Evolutionary conservation across 2,888 invertebrate genomes (phyloP), one percentile per base, ranked within the genome.

Genomic region (Pemphredon lugubris): DNA sequence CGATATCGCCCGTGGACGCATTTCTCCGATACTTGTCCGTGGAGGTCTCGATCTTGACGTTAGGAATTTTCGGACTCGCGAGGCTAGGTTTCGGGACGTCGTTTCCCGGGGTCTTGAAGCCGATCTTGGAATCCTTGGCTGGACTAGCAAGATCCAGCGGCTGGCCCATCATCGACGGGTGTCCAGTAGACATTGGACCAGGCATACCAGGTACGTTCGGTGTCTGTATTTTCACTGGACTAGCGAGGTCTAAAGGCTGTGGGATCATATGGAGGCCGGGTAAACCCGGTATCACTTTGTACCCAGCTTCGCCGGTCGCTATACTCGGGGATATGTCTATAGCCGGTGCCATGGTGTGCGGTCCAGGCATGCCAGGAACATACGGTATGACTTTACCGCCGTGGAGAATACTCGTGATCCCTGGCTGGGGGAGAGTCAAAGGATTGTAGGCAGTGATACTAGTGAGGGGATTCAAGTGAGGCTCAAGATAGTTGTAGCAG

Each of bases 321-420:
- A 85, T 61, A 54, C 75, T 82, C 26, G 84, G 68, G n/a, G 88
- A 86, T 84, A 88, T 86, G 82, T 87, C 87, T 74, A 84, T 81
- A 14, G 82, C 55, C 13, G 83, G 92, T 42, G 91, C 73, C 21
- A 94, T 88, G 30, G 93, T 93, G 78, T 93, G 93, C 2, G 96
- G 96, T 7, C 96, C 96, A 0, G 96, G 96, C 90, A 96, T 96
- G 11, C 96, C 96, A 4, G 96, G 96, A 9, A 96, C 96, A 88
- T 95, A 94, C 0, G 96, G 95, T 84, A 96, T 95, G n/a, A 94
- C 90, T 88, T 95, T 95, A 18, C 95, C 95, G 13, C 92, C 93
- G 79, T 93, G 93, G 45, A 93, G 87, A 72, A 94, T 93, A 23
- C 92, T 93, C n/a, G 92, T 91, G 42, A 93, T 91, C 9, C 93